Percentiles rank a stretch among this genome's conserved stretches.
phyloP scores from a whole-genome alignment of 2,113 vertebrate genomes.

The Pyxicephalus adspersus region DNA sequence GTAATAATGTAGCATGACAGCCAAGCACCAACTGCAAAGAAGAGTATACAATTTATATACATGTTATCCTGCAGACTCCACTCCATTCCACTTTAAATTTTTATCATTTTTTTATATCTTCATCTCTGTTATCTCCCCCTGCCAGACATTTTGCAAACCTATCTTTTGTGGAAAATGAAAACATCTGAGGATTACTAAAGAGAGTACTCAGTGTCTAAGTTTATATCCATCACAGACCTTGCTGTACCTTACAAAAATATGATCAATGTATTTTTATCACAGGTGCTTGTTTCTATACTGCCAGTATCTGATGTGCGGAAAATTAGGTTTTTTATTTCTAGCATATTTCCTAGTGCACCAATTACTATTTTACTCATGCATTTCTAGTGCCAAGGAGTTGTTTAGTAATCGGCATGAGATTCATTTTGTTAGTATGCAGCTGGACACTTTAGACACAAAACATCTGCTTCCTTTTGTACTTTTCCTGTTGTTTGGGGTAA shows the following conservation, averaged over 20 bases:
- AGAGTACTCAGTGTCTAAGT: no score
- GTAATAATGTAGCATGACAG: no score
- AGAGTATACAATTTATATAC: no score
- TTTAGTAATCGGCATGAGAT: conserved; percentile 75
- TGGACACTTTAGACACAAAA: conserved; percentile 74
- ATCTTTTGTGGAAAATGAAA: no score
- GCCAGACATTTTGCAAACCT: no score
- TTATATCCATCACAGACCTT: conserved; percentile 60
- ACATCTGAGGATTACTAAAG: no score
- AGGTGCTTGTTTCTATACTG: conserved; percentile 67
- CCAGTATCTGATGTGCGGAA: conserved; percentile 64
- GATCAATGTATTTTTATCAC: conserved; percentile 65
- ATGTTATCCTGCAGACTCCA: not conserved
- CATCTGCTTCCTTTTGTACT: conserved; percentile 68
- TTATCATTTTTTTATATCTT: not conserved
- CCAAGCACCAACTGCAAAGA: no score
- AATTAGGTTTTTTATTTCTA: conserved; percentile 52
- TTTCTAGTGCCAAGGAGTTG: conserved; percentile 75
- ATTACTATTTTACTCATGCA: conserved; percentile 67
- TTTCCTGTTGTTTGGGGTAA: not conserved
- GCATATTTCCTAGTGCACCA: conserved; percentile 67
- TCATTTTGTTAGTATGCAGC: conserved; percentile 77
- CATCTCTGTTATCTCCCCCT: no score
- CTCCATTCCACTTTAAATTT: not conserved
- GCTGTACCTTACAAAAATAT: conserved; percentile 64